These are phyloP conservation scores for Hyperopisus bebe DNA, from an alignment of 2,113 vertebrate species.

Conservation along the genomic window DNA sequence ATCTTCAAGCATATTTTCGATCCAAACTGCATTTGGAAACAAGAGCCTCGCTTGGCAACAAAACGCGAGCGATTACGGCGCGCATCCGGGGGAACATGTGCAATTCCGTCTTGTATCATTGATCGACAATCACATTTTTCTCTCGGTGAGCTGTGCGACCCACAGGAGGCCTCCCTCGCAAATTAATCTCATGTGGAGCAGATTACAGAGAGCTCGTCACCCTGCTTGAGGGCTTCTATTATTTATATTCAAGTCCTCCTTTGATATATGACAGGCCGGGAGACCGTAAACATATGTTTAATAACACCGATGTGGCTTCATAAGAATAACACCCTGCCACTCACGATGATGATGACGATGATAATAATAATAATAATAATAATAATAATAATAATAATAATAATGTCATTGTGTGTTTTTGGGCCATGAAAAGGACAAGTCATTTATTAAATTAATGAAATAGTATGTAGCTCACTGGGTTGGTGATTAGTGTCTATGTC, in stretches of 20 bases:
- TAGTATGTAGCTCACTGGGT: background rate
- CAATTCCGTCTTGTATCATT: slow-evolving; percentile 34
- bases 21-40: background rate
- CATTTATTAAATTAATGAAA: background rate
- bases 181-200: slow-evolving; percentile 37
- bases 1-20: background rate
- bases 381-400: background rate
- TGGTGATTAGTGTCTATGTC: background rate
- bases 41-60: background rate
- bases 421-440: background rate
- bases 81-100: slow-evolving; percentile 25
- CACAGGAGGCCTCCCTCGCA: slow-evolving; percentile 21
- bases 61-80: background rate
- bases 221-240: slow-evolving; percentile 27
- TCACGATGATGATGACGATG: background rate
- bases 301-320: background rate
- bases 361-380: background rate
- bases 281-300: slow-evolving; percentile 20
- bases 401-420: background rate
- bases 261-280: slow-evolving; percentile 19
- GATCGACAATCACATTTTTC: slow-evolving; percentile 32
- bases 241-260: slow-evolving; percentile 30
- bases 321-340: background rate
- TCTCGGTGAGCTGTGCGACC: slow-evolving; percentile 32
- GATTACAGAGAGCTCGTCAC: slow-evolving; percentile 41